phyloP scores from a whole-genome alignment of 2,113 vertebrate genomes.

The Sapajus apella region DNA sequence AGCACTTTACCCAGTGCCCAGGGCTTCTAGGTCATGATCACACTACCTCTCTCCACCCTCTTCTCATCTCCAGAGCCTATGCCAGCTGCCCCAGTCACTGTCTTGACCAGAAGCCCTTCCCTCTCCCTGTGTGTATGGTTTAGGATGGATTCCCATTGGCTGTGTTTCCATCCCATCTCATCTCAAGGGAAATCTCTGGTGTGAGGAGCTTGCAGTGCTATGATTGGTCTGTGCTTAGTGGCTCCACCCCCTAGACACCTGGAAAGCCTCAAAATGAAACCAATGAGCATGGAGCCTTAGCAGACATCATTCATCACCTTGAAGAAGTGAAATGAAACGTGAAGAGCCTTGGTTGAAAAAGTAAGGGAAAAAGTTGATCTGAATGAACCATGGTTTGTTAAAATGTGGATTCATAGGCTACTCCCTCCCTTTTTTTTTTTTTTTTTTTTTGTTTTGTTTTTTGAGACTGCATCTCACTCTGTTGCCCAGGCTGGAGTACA shows the following conservation, averaged over 20 bases:
- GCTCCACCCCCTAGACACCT: background rate
- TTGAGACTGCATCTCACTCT: too few species aligned
- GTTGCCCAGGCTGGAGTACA: too few species aligned
- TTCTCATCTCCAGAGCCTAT: background rate
- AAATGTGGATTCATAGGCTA: too few species aligned
- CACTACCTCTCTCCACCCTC: background rate
- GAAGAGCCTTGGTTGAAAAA: background rate
- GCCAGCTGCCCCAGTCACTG: accelerated
- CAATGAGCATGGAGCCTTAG: background rate
- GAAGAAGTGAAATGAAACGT: background rate
- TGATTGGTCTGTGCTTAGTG: background rate
- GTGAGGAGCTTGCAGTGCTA: background rate
- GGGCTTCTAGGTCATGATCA: background rate
- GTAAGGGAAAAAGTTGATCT: background rate
- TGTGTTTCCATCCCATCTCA: background rate
- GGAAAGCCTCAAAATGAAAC: background rate
- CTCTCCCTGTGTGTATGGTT: background rate
- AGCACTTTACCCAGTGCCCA: background rate
- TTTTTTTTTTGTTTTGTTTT: too few species aligned
- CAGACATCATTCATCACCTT: background rate
- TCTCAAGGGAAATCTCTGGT: background rate
- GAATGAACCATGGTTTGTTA: too few species aligned
- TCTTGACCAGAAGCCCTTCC: background rate
- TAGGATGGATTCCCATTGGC: background rate
- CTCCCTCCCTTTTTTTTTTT: too few species aligned